phyloP scores from a whole-genome alignment of 2,113 vertebrate genomes.

The Gasterosteus nipponicus region DNA sequence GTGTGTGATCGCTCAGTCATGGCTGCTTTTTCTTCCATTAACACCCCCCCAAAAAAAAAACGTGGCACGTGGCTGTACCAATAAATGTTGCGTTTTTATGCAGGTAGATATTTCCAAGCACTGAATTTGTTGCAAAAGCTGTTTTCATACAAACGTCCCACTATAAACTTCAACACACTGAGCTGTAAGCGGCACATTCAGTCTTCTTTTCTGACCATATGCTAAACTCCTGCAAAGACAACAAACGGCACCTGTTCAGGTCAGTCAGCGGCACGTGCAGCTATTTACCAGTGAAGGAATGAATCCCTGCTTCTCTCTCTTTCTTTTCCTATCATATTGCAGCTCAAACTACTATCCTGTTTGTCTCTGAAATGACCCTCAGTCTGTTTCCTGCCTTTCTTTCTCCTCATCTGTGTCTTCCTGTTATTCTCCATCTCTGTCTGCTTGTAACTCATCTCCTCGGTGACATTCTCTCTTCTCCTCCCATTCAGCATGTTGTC shows the following conservation, averaged over 20 bases:
- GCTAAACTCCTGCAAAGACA: neutral
- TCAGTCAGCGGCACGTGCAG: constrained; percentile 33
- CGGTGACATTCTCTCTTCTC: constrained; percentile 24
- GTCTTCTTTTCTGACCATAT: constrained; percentile 3
- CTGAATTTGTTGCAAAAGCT: neutral
- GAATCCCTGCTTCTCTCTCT: constrained; percentile 34
- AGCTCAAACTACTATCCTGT: constrained; percentile 65
- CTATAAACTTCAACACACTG: neutral
- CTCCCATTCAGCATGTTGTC: neutral
- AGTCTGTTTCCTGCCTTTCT: constrained; percentile 80
- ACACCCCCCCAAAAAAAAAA: neutral
- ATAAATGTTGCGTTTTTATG: neutral
- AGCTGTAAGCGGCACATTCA: neutral
- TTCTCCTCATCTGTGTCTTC: constrained; percentile 69
- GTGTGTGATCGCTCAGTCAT: neutral
- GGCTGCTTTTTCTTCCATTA: neutral
- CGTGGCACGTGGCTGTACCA: neutral
- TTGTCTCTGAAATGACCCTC: constrained; percentile 60
- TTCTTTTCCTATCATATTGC: constrained; percentile 50
- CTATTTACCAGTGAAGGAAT: constrained; percentile 25
- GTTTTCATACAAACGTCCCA: neutral
- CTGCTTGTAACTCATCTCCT: constrained; percentile 43
- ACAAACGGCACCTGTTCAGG: constrained; percentile 4
- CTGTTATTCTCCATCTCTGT: constrained; percentile 70
- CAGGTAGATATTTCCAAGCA: neutral